A percentile compares a stretch with the other conserved stretches of the same genome.
phyloP scores from a whole-genome alignment of 2,797 vertebrate genomes.

The Xenops minutus region DNA sequence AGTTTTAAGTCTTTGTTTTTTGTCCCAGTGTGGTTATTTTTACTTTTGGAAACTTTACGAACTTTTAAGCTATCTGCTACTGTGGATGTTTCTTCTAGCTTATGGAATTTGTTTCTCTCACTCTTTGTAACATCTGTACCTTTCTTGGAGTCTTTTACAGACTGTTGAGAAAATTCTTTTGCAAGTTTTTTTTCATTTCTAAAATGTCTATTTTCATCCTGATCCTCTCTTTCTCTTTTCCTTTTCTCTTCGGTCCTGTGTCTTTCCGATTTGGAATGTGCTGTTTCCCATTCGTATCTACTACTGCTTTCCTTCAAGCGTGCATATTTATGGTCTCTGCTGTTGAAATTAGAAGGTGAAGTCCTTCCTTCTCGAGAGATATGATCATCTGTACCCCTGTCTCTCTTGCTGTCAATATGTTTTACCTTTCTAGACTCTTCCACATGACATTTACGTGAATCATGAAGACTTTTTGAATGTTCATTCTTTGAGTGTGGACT shows the following conservation, averaged over 20 bases:
- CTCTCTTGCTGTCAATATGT: constrained; percentile 63
- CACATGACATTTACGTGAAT: constrained; percentile 48
- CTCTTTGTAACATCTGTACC: constrained; percentile 30
- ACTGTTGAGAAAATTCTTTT: constrained; percentile 45
- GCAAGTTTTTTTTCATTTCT: constrained; percentile 66
- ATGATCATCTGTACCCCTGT: constrained; percentile 57
- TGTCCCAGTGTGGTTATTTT: background rate
- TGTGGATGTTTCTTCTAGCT: constrained; percentile 3
- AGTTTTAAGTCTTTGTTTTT: constrained; percentile 89
- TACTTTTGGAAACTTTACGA: constrained; percentile 9
- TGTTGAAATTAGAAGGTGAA: constrained; percentile 50
- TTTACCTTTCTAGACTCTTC: constrained; percentile 68
- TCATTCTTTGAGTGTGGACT: constrained; percentile 68
- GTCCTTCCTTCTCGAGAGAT: constrained; percentile 59
- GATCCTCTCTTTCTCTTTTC: constrained; percentile 74
- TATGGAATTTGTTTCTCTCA: constrained; percentile 25
- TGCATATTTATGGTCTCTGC: constrained; percentile 69
- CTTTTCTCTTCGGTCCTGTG: constrained; percentile 74
- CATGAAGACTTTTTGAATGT: constrained; percentile 52
- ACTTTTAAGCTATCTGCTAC: background rate
- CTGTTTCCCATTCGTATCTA: constrained; percentile 66
- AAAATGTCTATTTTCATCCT: constrained; percentile 67
- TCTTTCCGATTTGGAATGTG: constrained; percentile 76
- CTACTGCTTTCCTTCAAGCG: constrained; percentile 57
- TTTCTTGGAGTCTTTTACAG: constrained; percentile 51